Percentiles rank a stretch among this genome's conserved stretches.
phyloP scores from a whole-genome alignment of 1,140 invertebrate species.

The Samia ricini region DNA sequence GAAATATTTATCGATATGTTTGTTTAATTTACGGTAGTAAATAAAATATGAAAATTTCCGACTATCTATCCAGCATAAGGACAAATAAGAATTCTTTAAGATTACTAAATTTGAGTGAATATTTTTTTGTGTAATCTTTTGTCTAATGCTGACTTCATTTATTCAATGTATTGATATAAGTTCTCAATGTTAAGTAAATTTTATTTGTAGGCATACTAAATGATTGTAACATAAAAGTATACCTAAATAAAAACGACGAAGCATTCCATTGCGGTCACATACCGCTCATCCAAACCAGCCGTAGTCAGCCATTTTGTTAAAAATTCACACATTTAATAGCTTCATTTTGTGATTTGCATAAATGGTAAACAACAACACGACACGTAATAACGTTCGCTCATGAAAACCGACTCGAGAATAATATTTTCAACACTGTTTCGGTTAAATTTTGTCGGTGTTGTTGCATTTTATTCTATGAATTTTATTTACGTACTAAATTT shows the following conservation, averaged over 20 bases:
- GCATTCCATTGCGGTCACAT: constrained; percentile 43
- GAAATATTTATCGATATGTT: too few relatives aligned
- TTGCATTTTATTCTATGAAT: neutral
- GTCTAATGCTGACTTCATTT: too few relatives aligned
- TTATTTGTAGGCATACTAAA: too few relatives aligned
- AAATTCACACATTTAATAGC: constrained; percentile 21
- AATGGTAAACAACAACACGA: too few relatives aligned
- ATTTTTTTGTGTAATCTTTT: too few relatives aligned
- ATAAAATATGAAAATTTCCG: too few relatives aligned
- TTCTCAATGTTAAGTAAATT: too few relatives aligned
- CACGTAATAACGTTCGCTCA: constrained; percentile 13
- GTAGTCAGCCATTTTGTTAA: constrained; percentile 12
- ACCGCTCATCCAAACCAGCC: constrained; percentile 25
- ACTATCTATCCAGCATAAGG: too few relatives aligned
- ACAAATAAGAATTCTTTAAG: too few relatives aligned
- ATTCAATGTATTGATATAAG: too few relatives aligned
- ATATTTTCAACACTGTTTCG: neutral
- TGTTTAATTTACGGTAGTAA: too few relatives aligned
- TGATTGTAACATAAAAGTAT: neutral
- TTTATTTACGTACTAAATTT: neutral
- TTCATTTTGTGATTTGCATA: constrained; percentile 25
- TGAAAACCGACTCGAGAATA: constrained; percentile 8
- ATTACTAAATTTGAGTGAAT: too few relatives aligned
- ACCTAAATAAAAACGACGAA: neutral
- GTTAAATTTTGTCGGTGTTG: neutral